phyloP scores from a whole-genome alignment of 2,113 vertebrate species.

The Ascaphus truei region DNA sequence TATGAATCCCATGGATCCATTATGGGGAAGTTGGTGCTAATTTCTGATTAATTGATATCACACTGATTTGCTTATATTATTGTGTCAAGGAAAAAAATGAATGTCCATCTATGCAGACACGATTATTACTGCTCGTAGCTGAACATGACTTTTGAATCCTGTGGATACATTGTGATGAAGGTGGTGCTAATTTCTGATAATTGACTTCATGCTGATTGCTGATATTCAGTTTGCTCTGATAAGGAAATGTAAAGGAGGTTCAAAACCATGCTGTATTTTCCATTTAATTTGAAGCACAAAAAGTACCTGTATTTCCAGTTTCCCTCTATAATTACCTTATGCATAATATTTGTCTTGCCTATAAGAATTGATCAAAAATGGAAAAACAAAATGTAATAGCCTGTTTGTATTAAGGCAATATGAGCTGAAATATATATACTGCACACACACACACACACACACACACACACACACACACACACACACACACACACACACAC shows the following conservation, averaged over 20 bases:
- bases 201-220: conserved; percentile 30
- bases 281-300: conserved; percentile 9
- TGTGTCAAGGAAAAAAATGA: conserved; percentile 34
- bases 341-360: conserved; percentile 10
- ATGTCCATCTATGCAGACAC: conserved; percentile 34
- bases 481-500: too few relatives aligned
- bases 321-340: conserved; percentile 14
- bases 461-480: too few relatives aligned
- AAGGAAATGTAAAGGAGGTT: conserved; percentile 20
- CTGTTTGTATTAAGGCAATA: not conserved
- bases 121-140: conserved; percentile 32
- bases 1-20: conserved; percentile 31
- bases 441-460: too few relatives aligned
- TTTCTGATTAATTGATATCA: conserved; percentile 38
- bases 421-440: not conserved
- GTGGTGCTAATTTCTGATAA: conserved; percentile 33
- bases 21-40: conserved; percentile 28
- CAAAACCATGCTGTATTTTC: conserved; percentile 35
- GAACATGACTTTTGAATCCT: conserved; percentile 33
- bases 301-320: conserved; percentile 19
- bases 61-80: conserved; percentile 38
- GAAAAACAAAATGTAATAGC: conserved; percentile 6
- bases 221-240: conserved; percentile 28
- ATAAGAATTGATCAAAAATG: not conserved
- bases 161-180: conserved; percentile 28